Evolutionary conservation across 2,797 vertebrate genomes (phyloP).

Genomic region (Glyptemys insculpta): DNA sequence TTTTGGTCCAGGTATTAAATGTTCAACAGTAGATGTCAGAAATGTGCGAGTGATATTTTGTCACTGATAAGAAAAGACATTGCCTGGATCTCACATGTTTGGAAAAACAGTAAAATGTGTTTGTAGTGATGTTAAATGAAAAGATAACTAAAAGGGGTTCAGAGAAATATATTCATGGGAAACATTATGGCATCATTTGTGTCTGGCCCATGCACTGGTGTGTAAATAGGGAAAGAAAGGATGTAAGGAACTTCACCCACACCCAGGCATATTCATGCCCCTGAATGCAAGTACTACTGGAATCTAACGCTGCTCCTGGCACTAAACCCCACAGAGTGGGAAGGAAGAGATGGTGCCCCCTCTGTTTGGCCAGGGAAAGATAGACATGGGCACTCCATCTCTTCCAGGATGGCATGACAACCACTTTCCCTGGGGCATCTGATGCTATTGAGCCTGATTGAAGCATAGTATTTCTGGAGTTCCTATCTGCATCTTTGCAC

Average conservation of each 20-base stretch:
- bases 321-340: background rate
- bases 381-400: background rate
- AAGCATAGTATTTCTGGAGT: background rate
- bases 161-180: background rate
- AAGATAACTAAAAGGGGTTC: background rate
- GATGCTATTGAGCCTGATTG: background rate
- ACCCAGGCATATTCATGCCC: background rate
- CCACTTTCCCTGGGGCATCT: background rate
- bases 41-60: background rate
- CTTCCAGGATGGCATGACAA: background rate
- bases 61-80: background rate
- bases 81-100: background rate
- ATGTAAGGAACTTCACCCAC: background rate
- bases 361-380: background rate
- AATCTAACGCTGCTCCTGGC: background rate
- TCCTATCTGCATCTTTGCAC: background rate
- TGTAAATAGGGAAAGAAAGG: background rate
- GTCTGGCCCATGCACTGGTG: background rate
- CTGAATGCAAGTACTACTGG: background rate
- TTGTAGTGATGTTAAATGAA: background rate
- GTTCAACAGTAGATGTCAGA: background rate
- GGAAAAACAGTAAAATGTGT: background rate
- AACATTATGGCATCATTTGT: background rate
- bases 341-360: background rate
- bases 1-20: background rate